Evolutionary conservation across 2,113 vertebrate species (phyloP).

Genomic region (Gorsachius goisagi): DNA sequence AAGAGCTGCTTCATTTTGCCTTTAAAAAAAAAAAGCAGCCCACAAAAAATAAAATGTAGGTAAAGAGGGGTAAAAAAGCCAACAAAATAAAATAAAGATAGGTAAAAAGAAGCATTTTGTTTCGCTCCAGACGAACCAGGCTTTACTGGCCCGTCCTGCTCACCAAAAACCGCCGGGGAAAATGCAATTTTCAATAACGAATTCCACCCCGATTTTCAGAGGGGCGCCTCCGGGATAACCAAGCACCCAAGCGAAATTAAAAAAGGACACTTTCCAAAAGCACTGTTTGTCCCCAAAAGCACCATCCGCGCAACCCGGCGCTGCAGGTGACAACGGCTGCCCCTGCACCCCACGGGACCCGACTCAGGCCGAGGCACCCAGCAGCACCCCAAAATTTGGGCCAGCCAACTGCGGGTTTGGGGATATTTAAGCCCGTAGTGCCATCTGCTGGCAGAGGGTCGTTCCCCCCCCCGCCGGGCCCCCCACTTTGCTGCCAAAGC

Average conservation of each 20-base stretch:
- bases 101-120: not conserved
- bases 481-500: not conserved
- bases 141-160: not conserved
- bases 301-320: rapidly evolving
- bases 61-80: not conserved
- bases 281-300: not conserved
- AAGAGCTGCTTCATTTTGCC: not conserved
- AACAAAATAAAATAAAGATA: not conserved
- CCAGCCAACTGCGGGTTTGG: rapidly evolving
- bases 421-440: not conserved
- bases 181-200: not conserved
- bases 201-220: not conserved
- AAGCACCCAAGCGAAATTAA: rapidly evolving
- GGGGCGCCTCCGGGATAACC: rapidly evolving
- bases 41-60: not conserved
- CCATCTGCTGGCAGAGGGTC: constrained; percentile 28
- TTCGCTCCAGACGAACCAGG: not conserved
- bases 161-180: not conserved
- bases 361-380: rapidly evolving
- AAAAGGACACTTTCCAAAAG: not conserved
- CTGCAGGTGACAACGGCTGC: rapidly evolving
- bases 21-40: not conserved
- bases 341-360: no score
- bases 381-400: not conserved
- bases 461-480: not conserved